A percentile compares a stretch with the other conserved stretches of the same genome.
Evolutionary conservation across 2,797 vertebrate genomes (phyloP).

Genomic region (Sylvia borin): DNA sequence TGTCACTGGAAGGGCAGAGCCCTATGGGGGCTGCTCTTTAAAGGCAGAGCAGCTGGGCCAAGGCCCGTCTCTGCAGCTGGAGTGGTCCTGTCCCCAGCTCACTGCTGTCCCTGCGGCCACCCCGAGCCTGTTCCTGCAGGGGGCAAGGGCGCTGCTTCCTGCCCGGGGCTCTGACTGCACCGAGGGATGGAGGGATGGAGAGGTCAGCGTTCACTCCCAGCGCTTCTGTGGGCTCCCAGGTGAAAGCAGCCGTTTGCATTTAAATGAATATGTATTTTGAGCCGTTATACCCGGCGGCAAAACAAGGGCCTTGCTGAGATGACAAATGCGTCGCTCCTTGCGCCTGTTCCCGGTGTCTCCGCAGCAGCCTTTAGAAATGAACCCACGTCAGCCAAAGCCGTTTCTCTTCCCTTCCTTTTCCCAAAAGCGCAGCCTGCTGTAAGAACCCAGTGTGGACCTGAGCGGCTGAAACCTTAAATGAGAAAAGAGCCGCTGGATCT

Average conservation of each 20-base stretch:
- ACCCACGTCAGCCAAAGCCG: neutral
- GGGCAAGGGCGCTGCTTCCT: no score
- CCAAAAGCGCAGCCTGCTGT: neutral
- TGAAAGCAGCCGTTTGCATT: slow-evolving; percentile 41
- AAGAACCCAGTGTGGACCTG: neutral
- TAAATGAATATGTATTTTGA: slow-evolving; percentile 60
- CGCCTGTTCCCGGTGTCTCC: neutral
- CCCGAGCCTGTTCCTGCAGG: no score
- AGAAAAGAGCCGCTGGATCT: neutral
- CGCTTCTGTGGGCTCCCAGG: neutral
- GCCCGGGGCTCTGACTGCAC: no score
- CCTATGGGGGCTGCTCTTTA: neutral
- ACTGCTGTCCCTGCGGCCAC: fast-evolving
- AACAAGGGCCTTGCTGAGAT: neutral
- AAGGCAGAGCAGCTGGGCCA: neutral
- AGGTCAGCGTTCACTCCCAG: neutral
- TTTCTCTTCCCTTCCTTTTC: neutral
- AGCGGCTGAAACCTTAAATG: neutral
- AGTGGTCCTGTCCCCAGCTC: neutral
- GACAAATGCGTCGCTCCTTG: neutral
- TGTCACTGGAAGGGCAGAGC: neutral
- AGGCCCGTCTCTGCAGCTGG: neutral
- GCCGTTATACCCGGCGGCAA: neutral
- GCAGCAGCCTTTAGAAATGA: neutral
- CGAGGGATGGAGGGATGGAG: neutral